Base-by-base conservation (phyloP, 2,888 invertebrate genomes). In the Eilema depressum region DNA sequence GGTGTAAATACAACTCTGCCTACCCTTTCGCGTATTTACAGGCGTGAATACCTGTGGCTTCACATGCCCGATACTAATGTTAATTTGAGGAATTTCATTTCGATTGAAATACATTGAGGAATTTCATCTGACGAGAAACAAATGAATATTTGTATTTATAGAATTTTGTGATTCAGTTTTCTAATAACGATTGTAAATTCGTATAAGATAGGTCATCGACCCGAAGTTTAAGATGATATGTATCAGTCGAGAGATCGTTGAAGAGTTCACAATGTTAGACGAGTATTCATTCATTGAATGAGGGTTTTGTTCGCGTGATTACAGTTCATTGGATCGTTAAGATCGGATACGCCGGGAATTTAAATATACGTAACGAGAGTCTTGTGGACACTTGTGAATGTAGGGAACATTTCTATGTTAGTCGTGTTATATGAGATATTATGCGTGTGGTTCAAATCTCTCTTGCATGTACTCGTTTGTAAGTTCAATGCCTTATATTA, bases 211-310 rank as follows among this genome's bases (percentile, higher is more conserved):
- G 66, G 62, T 23, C 47, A 62, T 30, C 33, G 66, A 67, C 60
- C 68, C 66, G 30, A 41, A 11, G 28, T 59, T 53, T 63, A 37
- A 23, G 61, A 41, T 63, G 57, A 59, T 41, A 47, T 67, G 70
- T 64, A 66, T 63, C 61, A 23, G 28, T 63, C 26, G 33, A 17
- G 62, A 66, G 66, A 66, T 66, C 66, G 47, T 17, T 47, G 12
- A 3, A 30, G 12, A 62, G 63, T 66, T 75, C 69, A 63, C 33
- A 23, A 30, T 41, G 61, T 47, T 66, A 63, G 53, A 53, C 53
- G 53, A 10, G 53, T 53, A n/a, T 53, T 47, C 47, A 53, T 66
- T 66, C 62, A 66, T 69, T 69, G 60, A 63, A 70, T 59, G 67
- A 70, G 59, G 66, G 65, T 65, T 63, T 14, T 26, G 56, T 37